Evolutionary conservation across 2,888 invertebrate species (phyloP), one percentile per base, ranked within the genome.

Genomic region (Platypus cylindrus): DNA sequence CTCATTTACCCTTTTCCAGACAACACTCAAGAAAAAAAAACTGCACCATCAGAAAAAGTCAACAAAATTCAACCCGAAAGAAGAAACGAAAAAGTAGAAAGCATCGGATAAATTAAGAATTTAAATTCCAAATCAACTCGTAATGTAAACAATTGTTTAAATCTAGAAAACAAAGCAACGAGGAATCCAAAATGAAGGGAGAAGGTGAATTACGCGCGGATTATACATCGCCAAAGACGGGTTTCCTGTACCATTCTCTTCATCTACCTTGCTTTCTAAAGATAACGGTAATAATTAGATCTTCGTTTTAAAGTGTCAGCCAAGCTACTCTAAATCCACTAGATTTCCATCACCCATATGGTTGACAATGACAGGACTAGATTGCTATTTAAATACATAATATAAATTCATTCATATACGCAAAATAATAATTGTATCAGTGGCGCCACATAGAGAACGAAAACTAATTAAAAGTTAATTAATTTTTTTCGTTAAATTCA

Each of bases 81-180:
- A 30, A 32, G n/a, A 20, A 35, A 27, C 22, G 17, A 27, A 13
- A 34, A 33, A 22, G 35, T 35, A 27, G n/a, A 20, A 20, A 9
- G 27, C 37, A 41, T 41, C 41, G 32, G 59, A 60, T 60, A 57
- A 60, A 60, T 58, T 52, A 55, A 52, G 54, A 60, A 59, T 60
- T 60, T 58, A 59, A 60, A 60, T 60, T 59, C 57, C 52, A 58
- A 61, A 61, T 61, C 59, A 61, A 60, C 59, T 60, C 54, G 58
- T 54, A 57, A 58, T 59, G 60, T 60, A 60, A 60, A 61, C 61
- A 61, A 60, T 60, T 60, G 60, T 57, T 58, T 59, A 59, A 60
- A 59, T 59, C 59, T 55, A 49, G 53, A 50, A 54, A 56, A 58
- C 57, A 59, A 58, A 56, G 55, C 54, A 49, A 49, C 50, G 53